These are phyloP conservation scores for Podarcis cretensis DNA, from an alignment of 2,113 vertebrate genomes.

Conservation along the genomic window DNA sequence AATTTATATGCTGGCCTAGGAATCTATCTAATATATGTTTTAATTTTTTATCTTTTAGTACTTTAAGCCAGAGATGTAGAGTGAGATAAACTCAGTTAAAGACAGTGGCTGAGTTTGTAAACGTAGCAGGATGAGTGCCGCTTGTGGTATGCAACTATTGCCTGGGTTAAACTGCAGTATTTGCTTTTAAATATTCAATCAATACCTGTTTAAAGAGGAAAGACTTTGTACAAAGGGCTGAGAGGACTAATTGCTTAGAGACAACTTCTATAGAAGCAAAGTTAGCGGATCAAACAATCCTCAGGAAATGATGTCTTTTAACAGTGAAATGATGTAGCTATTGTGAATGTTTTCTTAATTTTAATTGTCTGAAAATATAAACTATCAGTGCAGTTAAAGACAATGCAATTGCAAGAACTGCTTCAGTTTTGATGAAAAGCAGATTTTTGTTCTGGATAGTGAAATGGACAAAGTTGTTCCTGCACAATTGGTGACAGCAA, in stretches of 20 bases:
- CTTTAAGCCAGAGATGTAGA: not conserved
- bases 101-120: conserved; percentile 40
- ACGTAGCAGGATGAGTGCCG: not conserved
- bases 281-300: conserved; percentile 48
- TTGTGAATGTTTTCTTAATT: conserved; percentile 61
- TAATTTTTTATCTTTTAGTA: not conserved
- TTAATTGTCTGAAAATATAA: conserved; percentile 54
- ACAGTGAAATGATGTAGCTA: conserved; percentile 23
- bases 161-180: conserved; percentile 50
- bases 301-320: conserved; percentile 58
- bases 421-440: not conserved
- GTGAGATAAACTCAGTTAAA: conserved; percentile 31
- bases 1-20: not conserved
- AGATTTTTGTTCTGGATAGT: not conserved
- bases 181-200: conserved; percentile 65
- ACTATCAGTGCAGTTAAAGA: not conserved
- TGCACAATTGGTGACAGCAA: not conserved
- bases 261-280: conserved; percentile 54
- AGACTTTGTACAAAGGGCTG: conserved; percentile 63
- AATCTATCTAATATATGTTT: not conserved
- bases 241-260: conserved; percentile 62
- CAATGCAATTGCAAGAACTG: not conserved
- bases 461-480: not conserved
- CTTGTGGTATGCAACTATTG: conserved; percentile 28
- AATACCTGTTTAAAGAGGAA: conserved; percentile 54